phyloP scores from a whole-genome alignment of 2,888 invertebrate genomes.

The Minunthozetes semirufus region DNA sequence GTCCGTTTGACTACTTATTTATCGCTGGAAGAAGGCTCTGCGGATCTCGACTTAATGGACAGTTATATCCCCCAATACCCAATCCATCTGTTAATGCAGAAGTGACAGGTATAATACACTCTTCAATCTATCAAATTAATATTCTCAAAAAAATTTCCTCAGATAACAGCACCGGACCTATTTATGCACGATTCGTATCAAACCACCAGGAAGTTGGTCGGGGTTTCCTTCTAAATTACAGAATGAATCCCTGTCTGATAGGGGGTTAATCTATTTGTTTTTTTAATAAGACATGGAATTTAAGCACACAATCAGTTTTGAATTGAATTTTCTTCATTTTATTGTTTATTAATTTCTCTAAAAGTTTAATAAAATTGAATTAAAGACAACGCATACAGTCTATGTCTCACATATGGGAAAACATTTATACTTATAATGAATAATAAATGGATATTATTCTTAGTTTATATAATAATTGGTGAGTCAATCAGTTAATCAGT shows the following conservation, averaged over 20 bases:
- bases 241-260: conserved; percentile 41
- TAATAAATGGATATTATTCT: no score
- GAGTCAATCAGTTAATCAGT: no score
- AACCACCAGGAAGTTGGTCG: conserved; percentile 39
- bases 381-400: no score
- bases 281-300: no score
- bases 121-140: neutral
- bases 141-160: neutral
- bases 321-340: no score
- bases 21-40: conserved; percentile 41
- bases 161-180: conserved; percentile 42
- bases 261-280: conserved; percentile 27
- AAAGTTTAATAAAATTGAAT: no score
- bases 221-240: conserved; percentile 42
- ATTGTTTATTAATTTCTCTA: no score
- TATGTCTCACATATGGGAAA: no score
- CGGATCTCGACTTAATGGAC: conserved; percentile 40
- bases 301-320: no score
- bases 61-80: conserved; percentile 27
- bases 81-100: conserved; percentile 39
- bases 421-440: no score
- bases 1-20: conserved; percentile 40
- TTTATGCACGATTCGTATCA: conserved; percentile 40
- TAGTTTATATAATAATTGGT: no score
- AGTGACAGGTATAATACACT: conserved; percentile 38